A percentile compares a stretch with the other conserved stretches of the same genome.
phyloP scores from a whole-genome alignment of 1,140 invertebrate species.

The Lepidurus apus region DNA sequence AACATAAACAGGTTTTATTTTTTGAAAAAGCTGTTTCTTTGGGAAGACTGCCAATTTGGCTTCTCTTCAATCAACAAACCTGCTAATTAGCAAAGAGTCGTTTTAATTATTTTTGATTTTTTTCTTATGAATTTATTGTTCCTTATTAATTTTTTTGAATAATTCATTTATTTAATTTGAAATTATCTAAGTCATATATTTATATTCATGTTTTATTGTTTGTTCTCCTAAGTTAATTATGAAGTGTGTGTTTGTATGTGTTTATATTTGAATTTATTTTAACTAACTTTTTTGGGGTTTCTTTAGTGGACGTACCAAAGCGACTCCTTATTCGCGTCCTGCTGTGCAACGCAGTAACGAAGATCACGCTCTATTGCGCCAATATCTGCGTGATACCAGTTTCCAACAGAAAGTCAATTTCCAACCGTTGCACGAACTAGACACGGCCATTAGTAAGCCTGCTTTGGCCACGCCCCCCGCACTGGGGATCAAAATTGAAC shows the following conservation, averaged over 20 bases:
- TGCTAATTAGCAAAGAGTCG: too few relatives aligned
- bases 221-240: neutral
- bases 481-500: neutral
- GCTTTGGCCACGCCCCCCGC: neutral
- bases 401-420: conserved; percentile 26
- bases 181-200: too few relatives aligned
- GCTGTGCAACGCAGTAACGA: neutral
- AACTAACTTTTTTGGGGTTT: neutral
- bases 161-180: too few relatives aligned
- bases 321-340: neutral
- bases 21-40: too few relatives aligned
- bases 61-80: too few relatives aligned
- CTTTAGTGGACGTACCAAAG: neutral
- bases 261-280: neutral
- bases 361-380: conserved; percentile 27
- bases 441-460: conserved; percentile 30
- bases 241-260: neutral
- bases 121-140: neutral
- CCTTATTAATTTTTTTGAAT: neutral
- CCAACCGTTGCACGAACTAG: conserved; percentile 26
- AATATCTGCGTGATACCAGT: conserved; percentile 24
- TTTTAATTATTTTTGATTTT: neutral
- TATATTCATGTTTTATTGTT: too few relatives aligned
- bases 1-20: too few relatives aligned
- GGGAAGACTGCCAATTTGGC: too few relatives aligned